phyloP scores from a whole-genome alignment of 1,140 invertebrate genomes.

The Aphidius ervi region DNA sequence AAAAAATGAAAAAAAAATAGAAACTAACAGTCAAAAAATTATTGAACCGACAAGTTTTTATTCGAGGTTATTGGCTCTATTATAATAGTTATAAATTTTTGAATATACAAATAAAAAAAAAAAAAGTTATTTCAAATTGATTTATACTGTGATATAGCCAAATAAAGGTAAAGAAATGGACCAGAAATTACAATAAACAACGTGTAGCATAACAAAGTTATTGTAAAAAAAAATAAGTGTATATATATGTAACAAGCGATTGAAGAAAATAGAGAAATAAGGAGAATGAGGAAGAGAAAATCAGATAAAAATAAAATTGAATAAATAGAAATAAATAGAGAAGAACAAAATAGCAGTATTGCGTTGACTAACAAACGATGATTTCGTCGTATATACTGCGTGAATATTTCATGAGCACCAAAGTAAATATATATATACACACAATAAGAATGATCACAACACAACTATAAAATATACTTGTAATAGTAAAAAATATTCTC shows the following conservation, averaged over 20 bases:
- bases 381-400: conserved; percentile 32
- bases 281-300: conserved; percentile 15
- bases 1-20: too few relatives aligned
- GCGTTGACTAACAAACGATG: conserved; percentile 43
- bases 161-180: too few relatives aligned
- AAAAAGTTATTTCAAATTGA: too few relatives aligned
- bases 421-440: neutral
- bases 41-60: too few relatives aligned
- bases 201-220: too few relatives aligned
- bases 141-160: too few relatives aligned
- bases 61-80: too few relatives aligned
- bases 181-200: too few relatives aligned
- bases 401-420: conserved; percentile 45
- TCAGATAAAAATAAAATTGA: conserved; percentile 4
- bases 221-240: too few relatives aligned
- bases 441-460: conserved; percentile 9
- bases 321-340: conserved; percentile 6
- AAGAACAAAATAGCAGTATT: conserved; percentile 24
- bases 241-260: neutral
- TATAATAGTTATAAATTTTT: too few relatives aligned
- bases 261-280: conserved; percentile 22
- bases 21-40: too few relatives aligned
- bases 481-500: neutral
- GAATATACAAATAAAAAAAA: too few relatives aligned
- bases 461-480: conserved; percentile 11